Evolutionary conservation across 2,797 vertebrate species (phyloP).

Genomic region (Nyctalus aviator): DNA sequence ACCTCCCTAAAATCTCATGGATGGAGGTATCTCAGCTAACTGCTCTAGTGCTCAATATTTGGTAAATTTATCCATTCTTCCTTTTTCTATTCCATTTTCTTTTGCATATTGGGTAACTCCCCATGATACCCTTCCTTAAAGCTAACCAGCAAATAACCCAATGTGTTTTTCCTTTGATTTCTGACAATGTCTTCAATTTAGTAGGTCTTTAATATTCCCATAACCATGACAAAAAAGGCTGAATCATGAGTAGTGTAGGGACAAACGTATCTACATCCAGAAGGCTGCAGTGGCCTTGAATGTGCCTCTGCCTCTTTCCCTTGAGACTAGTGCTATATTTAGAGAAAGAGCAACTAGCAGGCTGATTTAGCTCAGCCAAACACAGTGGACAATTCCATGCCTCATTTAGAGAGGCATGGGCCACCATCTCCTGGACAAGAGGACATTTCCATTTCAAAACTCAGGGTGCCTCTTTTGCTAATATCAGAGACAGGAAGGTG

Average conservation of each 20-base stretch:
- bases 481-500: neutral
- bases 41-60: slow-evolving; percentile 7
- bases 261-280: neutral
- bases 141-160: slow-evolving; percentile 6
- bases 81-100: slow-evolving; percentile 37
- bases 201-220: slow-evolving; percentile 10
- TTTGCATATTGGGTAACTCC: neutral
- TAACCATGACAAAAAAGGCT: neutral
- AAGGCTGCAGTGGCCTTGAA: neutral
- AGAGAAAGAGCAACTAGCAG: slow-evolving; percentile 5
- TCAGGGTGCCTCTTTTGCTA: slow-evolving; percentile 28
- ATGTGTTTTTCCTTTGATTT: neutral
- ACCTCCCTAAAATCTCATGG: neutral
- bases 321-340: neutral
- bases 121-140: neutral
- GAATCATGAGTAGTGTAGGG: neutral
- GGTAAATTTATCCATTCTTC: neutral
- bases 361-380: neutral
- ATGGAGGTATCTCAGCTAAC: neutral
- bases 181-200: neutral
- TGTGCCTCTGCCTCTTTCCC: neutral
- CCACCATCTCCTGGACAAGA: slow-evolving; percentile 17
- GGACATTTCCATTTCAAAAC: slow-evolving; percentile 38
- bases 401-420: neutral
- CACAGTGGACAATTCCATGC: neutral